Evolutionary conservation across 2,113 vertebrate genomes (phyloP).

Genomic region (human): GRCh38 chr11:28338501-28339000

Average conservation of each 20-base stretch:
- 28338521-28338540: not conserved
- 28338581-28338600: not conserved
- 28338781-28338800: not conserved
- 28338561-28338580: not conserved
- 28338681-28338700: not conserved
- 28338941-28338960: not conserved
- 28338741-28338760: not conserved
- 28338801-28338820: not conserved
- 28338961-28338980: not conserved
- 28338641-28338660: not conserved
- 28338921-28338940: not conserved
- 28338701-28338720: not conserved
- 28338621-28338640: not conserved
- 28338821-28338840: not conserved
- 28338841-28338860: not conserved
- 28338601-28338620: not conserved
- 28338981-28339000: not conserved
- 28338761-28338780: not conserved
- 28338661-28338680: not conserved
- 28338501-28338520: not conserved
- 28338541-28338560: not conserved
- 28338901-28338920: conserved; percentile 15
- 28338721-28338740: not conserved
- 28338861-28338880: not conserved
- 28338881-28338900: not conserved